phyloP scores from a whole-genome alignment of 2,888 invertebrate species.

The Tribolium freemani region DNA sequence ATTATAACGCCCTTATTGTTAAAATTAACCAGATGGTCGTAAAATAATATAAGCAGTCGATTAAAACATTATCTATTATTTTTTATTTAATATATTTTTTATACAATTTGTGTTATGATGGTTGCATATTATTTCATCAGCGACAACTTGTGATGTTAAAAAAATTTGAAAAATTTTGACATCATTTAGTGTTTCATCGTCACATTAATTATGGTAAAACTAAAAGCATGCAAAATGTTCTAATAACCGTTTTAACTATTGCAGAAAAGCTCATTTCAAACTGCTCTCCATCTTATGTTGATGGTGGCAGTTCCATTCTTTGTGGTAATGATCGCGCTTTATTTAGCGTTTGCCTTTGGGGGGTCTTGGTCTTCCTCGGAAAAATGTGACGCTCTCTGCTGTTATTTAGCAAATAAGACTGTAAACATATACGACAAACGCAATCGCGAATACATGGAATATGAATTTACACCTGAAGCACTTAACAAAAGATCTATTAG shows the following conservation, averaged over 20 bases:
- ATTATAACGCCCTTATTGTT: too few relatives aligned
- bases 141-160: too few relatives aligned
- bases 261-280: not conserved
- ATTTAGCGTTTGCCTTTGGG: not conserved
- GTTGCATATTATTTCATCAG: not conserved
- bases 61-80: too few relatives aligned
- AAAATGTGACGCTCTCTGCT: not conserved
- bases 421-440: not conserved
- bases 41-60: not conserved
- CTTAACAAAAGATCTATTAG: not conserved
- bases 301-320: not conserved
- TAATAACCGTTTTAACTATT: not conserved
- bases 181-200: too few relatives aligned
- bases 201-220: not conserved
- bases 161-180: not conserved
- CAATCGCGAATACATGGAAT: not conserved
- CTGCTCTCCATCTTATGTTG: not conserved
- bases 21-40: not conserved
- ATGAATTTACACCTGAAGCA: not conserved
- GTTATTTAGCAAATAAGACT: not conserved
- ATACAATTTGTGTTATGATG: not conserved
- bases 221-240: not conserved
- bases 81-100: not conserved
- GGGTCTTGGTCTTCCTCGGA: not conserved
- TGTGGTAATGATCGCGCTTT: not conserved